phyloP scores from a whole-genome alignment of 92 coral and sea anemone genomes.

The Zoanthus solanderi region DNA sequence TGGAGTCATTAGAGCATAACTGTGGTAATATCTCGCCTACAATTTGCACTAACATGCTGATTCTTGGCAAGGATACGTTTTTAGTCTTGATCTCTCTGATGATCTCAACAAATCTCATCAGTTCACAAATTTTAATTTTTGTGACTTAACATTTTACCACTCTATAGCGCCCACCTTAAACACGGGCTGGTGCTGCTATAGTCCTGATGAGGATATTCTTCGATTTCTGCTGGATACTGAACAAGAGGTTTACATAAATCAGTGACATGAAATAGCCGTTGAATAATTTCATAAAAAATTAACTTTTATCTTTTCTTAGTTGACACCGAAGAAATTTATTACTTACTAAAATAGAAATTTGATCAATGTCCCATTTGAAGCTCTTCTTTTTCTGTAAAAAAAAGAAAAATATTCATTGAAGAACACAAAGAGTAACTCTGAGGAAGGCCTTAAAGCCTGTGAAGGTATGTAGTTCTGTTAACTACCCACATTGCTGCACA shows the following conservation, averaged over 20 bases:
- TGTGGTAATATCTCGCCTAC: too few relatives aligned
- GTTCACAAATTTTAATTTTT: too few relatives aligned
- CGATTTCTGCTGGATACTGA: slow-evolving; percentile 97
- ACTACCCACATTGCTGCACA: not conserved
- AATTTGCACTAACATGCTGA: too few relatives aligned
- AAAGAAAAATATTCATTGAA: slow-evolving; percentile 2
- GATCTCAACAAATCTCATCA: too few relatives aligned
- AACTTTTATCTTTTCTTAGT: too few relatives aligned
- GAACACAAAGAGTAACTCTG: not conserved
- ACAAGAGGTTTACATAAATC: not conserved
- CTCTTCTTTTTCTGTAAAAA: slow-evolving; percentile 66
- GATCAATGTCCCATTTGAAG: slow-evolving; percentile 96
- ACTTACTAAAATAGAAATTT: slow-evolving; percentile 93
- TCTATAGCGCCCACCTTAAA: slow-evolving; percentile 27
- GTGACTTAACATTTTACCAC: too few relatives aligned
- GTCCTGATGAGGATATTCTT: slow-evolving; percentile 94
- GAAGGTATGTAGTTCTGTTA: not conserved
- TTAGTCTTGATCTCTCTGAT: too few relatives aligned
- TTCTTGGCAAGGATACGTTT: too few relatives aligned
- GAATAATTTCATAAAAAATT: too few relatives aligned
- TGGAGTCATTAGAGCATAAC: too few relatives aligned
- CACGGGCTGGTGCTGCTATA: slow-evolving; percentile 95
- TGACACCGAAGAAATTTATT: not conserved
- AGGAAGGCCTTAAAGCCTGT: not conserved
- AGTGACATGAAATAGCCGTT: too few relatives aligned